A percentile compares a stretch with the other conserved stretches of the same genome.
These are phyloP conservation scores for Chlorops oryzae DNA, from an alignment of 1,140 invertebrate species.

Conservation along the genomic window DNA sequence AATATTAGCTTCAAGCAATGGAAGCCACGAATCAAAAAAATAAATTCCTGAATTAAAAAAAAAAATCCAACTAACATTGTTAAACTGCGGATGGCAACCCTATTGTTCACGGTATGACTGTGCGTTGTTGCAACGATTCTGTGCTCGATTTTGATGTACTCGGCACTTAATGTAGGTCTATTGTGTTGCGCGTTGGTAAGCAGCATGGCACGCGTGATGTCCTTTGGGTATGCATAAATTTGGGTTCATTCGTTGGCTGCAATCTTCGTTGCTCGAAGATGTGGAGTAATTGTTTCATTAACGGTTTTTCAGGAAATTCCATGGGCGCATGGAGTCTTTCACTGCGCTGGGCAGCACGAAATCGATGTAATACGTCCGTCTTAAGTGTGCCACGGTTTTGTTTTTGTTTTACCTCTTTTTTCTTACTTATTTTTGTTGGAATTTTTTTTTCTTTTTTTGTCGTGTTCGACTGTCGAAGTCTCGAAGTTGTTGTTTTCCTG, in stretches of 20 bases:
- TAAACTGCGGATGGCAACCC: not conserved
- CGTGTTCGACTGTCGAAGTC: too few species aligned
- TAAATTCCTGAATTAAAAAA: slow-evolving; percentile 6
- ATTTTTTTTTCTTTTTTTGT: too few species aligned
- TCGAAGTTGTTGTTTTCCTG: too few species aligned
- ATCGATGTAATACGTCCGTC: too few species aligned
- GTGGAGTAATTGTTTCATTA: slow-evolving; percentile 11
- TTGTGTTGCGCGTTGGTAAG: slow-evolving; percentile 29
- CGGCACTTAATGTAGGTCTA: slow-evolving; percentile 30
- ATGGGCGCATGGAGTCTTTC: too few species aligned
- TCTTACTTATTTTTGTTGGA: too few species aligned
- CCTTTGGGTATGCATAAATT: slow-evolving; percentile 33
- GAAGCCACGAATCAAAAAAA: slow-evolving; percentile 4
- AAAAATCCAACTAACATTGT: not conserved
- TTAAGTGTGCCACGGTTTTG: too few species aligned
- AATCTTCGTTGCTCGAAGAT: not conserved
- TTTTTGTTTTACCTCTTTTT: too few species aligned
- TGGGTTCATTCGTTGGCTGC: not conserved
- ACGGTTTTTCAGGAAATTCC: slow-evolving; percentile 7
- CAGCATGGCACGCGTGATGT: slow-evolving; percentile 48
- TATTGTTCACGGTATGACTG: not conserved
- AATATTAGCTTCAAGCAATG: too few species aligned
- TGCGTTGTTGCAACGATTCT: not conserved
- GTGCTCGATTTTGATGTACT: not conserved
- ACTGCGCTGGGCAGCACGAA: too few species aligned